Evolutionary conservation across 2,113 vertebrate genomes (phyloP).

Genomic region (Okapia johnstoni): DNA sequence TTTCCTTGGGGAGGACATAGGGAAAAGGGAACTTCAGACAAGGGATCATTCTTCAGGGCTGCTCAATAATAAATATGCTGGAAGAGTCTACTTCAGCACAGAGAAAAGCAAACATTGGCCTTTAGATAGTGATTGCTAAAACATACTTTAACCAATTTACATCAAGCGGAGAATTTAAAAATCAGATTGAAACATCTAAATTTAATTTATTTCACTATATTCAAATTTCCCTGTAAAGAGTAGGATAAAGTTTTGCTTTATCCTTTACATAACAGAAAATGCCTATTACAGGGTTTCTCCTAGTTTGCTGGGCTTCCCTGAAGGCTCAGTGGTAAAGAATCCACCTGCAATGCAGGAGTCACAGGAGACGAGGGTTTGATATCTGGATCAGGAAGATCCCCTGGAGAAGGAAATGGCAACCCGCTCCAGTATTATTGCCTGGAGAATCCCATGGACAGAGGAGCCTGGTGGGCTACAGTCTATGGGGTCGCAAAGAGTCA

Average conservation of each 20-base stretch:
- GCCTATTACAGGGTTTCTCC: not conserved
- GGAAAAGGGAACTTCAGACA: not conserved
- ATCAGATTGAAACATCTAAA: conserved; percentile 4
- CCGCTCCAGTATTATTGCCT: not conserved
- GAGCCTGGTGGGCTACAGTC: not conserved
- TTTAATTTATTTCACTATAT: not conserved
- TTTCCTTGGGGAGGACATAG: accelerated
- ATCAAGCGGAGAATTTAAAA: not conserved
- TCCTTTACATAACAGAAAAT: not conserved
- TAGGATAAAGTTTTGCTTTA: not conserved
- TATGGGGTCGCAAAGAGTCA: not conserved
- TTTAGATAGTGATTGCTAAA: not conserved
- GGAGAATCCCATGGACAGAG: not conserved
- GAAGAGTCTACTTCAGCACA: not conserved
- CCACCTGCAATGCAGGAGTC: not conserved
- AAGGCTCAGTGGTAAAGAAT: not conserved
- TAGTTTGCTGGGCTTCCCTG: not conserved
- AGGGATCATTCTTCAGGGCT: not conserved
- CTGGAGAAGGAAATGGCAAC: not conserved
- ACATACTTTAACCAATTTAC: not conserved
- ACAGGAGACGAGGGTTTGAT: not conserved
- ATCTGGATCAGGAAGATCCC: not conserved
- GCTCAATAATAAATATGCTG: not conserved
- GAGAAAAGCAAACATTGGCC: not conserved
- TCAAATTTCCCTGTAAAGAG: not conserved